Conservation (phyloP, 2,113 vertebrate species). For the Cricetomys ansorgei region DNA sequence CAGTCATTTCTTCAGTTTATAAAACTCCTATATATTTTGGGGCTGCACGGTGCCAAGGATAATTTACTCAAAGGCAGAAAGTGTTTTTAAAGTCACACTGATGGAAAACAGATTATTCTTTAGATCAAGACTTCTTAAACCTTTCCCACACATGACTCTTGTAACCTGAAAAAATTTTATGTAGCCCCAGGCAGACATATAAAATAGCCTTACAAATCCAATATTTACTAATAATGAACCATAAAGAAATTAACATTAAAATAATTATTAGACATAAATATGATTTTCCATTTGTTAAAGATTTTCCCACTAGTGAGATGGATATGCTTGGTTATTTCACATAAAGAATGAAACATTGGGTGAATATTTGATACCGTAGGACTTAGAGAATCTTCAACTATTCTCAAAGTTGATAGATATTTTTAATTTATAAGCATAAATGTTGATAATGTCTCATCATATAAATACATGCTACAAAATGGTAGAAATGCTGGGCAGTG, state of each 20-base stretch:
- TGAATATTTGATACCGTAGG: not conserved
- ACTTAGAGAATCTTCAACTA: not conserved
- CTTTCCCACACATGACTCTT: not conserved
- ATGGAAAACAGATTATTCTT: slow-evolving; percentile 6
- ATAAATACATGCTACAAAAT: not conserved
- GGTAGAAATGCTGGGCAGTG: not conserved
- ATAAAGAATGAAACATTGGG: not conserved
- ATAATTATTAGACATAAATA: not conserved
- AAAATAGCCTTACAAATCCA: not conserved
- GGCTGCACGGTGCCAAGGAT: not conserved
- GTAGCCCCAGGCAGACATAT: not conserved
- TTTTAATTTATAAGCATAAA: not conserved
- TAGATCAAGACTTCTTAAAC: not conserved
- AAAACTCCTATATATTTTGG: slow-evolving; percentile 13
- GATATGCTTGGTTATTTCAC: not conserved
- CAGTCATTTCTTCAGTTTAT: not conserved
- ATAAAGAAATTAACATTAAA: not conserved
- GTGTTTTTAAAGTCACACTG: not conserved
- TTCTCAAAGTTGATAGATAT: not conserved
- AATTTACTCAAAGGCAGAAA: slow-evolving; percentile 25
- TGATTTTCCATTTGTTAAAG: not conserved
- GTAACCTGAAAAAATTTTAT: not conserved
- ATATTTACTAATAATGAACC: not conserved
- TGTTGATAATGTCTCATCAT: not conserved
- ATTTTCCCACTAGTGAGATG: not conserved